phyloP scores from a whole-genome alignment of 2,797 vertebrate species.

The Mormyrops attenuatus region DNA sequence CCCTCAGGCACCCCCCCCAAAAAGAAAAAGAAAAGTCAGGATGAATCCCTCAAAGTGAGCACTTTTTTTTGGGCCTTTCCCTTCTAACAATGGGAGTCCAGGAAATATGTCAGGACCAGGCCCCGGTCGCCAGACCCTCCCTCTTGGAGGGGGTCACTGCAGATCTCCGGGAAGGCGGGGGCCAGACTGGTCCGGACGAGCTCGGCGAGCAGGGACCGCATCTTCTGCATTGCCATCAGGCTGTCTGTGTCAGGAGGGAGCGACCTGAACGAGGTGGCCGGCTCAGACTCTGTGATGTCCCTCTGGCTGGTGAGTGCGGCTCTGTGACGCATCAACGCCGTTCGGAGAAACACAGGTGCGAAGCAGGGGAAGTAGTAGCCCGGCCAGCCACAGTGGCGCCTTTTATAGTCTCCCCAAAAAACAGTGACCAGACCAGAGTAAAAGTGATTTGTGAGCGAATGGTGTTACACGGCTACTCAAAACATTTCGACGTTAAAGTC shows the following conservation, averaged over 20 bases:
- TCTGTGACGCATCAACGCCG: constrained; percentile 25
- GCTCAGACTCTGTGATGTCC: constrained; percentile 54
- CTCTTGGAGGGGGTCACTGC: constrained; percentile 42
- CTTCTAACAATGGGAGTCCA: constrained; percentile 63
- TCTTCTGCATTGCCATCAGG: constrained; percentile 36
- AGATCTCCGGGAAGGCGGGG: constrained; percentile 26
- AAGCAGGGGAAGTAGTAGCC: neutral
- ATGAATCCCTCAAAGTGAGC: neutral
- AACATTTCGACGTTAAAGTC: neutral
- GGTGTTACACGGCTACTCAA: neutral
- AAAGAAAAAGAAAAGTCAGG: constrained; percentile 18
- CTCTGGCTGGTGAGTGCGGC: constrained; percentile 64
- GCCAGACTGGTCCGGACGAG: constrained; percentile 37
- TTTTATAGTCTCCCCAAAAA: neutral
- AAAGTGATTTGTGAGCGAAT: neutral
- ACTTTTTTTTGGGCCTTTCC: constrained; percentile 25
- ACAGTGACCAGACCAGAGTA: neutral
- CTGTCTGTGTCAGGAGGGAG: constrained; percentile 25
- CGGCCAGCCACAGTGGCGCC: neutral
- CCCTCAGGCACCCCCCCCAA: constrained; percentile 20
- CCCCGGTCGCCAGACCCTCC: constrained; percentile 52
- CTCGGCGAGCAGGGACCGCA: constrained; percentile 30
- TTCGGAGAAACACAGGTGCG: neutral
- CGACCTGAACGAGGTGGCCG: constrained; percentile 21
- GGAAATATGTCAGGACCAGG: constrained; percentile 71